Evolutionary conservation across 2,888 invertebrate species (phyloP).

Genomic region (Parthenolecanium corni): DNA sequence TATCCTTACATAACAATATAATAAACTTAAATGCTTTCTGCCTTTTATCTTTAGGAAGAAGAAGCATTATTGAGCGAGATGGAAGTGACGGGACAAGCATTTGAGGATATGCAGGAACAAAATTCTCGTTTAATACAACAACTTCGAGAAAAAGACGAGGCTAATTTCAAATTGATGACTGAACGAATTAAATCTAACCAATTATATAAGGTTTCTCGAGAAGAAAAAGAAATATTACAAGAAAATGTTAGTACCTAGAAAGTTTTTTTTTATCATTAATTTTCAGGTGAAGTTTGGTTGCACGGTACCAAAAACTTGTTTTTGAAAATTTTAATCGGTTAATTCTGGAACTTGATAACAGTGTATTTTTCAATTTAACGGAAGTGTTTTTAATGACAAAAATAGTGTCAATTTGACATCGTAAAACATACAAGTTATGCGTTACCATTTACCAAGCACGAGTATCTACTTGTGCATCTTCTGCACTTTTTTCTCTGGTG

Average conservation of each 20-base stretch:
- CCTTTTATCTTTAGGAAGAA: conserved; percentile 84
- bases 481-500: too few species aligned
- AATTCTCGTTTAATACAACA: conserved; percentile 91
- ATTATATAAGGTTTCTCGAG: conserved; percentile 80
- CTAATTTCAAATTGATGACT: conserved; percentile 97
- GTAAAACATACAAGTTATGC: too few species aligned
- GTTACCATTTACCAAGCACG: too few species aligned
- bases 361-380: too few species aligned
- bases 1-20: not conserved
- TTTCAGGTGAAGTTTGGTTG: too few species aligned
- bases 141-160: conserved; percentile 90
- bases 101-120: conserved; percentile 99
- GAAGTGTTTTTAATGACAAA: too few species aligned
- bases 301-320: too few species aligned
- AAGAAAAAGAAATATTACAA: conserved; percentile 86
- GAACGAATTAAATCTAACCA: conserved; percentile 93
- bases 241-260: conserved; percentile 54
- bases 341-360: too few species aligned
- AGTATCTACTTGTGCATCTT: too few species aligned
- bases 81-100: conserved; percentile 98
- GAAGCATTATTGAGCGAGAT: conserved; percentile 94
- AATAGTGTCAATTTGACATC: too few species aligned
- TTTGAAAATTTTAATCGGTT: too few species aligned
- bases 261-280: too few species aligned
- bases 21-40: conserved; percentile 27